Evolutionary conservation across 2,888 invertebrate genomes (phyloP).

Genomic region (Orchestes rusci): DNA sequence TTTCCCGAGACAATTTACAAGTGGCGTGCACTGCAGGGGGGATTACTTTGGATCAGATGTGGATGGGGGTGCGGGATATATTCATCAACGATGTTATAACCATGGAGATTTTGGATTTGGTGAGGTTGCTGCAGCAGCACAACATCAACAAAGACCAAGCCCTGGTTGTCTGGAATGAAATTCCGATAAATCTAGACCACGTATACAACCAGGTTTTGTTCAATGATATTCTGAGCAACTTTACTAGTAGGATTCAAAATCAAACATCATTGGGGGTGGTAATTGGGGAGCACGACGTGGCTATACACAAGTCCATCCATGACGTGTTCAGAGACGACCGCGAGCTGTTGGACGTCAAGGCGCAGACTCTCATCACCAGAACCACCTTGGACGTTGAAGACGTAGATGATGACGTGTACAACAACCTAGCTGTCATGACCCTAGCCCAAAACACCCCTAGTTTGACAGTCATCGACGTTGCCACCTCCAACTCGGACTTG

Average conservation of each 20-base stretch:
- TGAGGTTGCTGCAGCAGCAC: conserved; percentile 11
- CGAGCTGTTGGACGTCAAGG: conserved; percentile 11
- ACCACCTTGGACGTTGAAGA: neutral
- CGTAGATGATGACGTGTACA: conserved; percentile 10
- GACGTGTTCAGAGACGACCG: conserved; percentile 10
- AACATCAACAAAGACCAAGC: conserved; percentile 13
- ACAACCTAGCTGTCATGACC: conserved; percentile 9
- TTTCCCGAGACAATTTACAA: conserved; percentile 14
- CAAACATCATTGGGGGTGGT: conserved; percentile 15
- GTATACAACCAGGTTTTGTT: conserved; percentile 48
- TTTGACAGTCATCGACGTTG: conserved; percentile 5
- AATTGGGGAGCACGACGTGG: conserved; percentile 3
- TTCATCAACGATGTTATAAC: conserved; percentile 7
- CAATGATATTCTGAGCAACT: conserved; percentile 48
- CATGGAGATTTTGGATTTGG: conserved; percentile 7
- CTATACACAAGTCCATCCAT: conserved; percentile 12
- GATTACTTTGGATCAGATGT: conserved; percentile 19
- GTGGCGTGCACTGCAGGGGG: conserved; percentile 12
- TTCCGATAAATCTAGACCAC: conserved; percentile 14
- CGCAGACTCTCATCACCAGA: conserved; percentile 8
- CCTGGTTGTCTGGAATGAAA: conserved; percentile 17
- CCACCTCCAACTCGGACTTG: conserved; percentile 7
- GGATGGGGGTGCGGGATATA: conserved; percentile 13
- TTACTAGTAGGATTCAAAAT: conserved; percentile 7
- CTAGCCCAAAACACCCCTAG: neutral